phyloP scores from a whole-genome alignment of 2,797 vertebrate genomes.

The Gallinago nigripennis region DNA sequence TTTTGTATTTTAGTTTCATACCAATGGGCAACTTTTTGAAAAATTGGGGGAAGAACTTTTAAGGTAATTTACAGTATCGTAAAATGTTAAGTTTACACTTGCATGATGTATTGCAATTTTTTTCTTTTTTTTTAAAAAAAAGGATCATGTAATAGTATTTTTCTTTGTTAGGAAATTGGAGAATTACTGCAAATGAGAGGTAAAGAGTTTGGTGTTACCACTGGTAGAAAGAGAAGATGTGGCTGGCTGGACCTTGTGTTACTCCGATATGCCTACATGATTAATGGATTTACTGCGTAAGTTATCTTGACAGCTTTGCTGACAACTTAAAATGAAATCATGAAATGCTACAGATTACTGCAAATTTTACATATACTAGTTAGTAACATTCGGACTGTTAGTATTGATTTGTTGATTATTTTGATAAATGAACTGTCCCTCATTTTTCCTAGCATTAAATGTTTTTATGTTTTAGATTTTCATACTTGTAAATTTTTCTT shows the following conservation, averaged over 20 bases:
- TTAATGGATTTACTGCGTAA: conserved; percentile 79
- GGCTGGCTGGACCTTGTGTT: conserved; percentile 94
- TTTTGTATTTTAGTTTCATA: neutral
- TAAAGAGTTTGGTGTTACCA: conserved; percentile 92
- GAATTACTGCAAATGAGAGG: conserved; percentile 75
- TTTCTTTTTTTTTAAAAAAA: neutral
- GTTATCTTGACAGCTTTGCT: neutral
- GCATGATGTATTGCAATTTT: neutral
- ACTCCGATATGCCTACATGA: conserved; percentile 94
- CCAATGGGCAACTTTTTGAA: neutral
- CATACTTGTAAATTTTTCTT: neutral
- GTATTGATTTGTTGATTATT: neutral
- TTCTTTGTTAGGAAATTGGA: neutral
- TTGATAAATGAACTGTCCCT: neutral
- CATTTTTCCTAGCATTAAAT: neutral
- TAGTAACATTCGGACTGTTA: neutral
- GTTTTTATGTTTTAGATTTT: neutral
- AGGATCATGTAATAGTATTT: neutral
- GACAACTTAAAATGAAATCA: neutral
- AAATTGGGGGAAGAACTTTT: neutral
- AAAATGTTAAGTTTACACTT: neutral
- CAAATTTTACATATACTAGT: neutral
- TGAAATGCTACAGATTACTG: neutral
- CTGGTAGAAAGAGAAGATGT: conserved; percentile 91
- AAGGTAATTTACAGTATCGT: neutral